Evolutionary conservation across 2,797 vertebrate genomes (phyloP), one percentile per base, ranked within the genome.

Genomic region (Gallinago nigripennis): DNA sequence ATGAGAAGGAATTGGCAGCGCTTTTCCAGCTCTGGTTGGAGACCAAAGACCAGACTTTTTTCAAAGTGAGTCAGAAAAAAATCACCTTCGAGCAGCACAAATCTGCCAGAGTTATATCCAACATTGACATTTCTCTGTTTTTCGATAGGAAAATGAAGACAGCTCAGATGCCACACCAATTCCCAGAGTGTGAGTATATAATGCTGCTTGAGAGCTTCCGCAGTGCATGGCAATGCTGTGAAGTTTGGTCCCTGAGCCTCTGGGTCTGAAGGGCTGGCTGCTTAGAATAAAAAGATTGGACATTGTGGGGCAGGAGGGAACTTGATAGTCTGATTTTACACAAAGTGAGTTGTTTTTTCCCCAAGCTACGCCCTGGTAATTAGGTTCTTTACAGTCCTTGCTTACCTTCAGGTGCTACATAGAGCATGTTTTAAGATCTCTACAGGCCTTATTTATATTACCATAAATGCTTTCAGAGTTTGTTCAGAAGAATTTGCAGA

Each of bases 11-110:
- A 77, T 97, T 99, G 84, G 98, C 98, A 94, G 99, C 98, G 0
- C 98, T 99, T 43, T 99, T 99, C 95, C 99, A 99, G 85, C 98
- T 99, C 61, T 99, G 99, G 99, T 95, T 99, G 89, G 99, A 99
- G 96, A 99, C 99, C 45, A 99, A 99, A 98, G 99, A 99, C 97
- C 98, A 99, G 76, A 97, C 98, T 12, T 98, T 98, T 83, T 98
- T 99, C 96, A 99, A 99, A 98, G 99, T 99, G 96, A 85, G 86
- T 77, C 78, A 68, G 57, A 41, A 71, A 78, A 64, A 76, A 53
- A 46, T 80, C 31, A 50, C 63, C 53, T 63, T 58, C 11, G 45
- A 33, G 45, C 60, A 80, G 28, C 30, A 57, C 1, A 8, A 39
- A 63, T 23, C 37, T 57, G 43, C 13, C 43, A 30, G 39, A 33